Base-by-base conservation (phyloP, 1,140 invertebrate species). In the Saccostrea glomerata region DNA sequence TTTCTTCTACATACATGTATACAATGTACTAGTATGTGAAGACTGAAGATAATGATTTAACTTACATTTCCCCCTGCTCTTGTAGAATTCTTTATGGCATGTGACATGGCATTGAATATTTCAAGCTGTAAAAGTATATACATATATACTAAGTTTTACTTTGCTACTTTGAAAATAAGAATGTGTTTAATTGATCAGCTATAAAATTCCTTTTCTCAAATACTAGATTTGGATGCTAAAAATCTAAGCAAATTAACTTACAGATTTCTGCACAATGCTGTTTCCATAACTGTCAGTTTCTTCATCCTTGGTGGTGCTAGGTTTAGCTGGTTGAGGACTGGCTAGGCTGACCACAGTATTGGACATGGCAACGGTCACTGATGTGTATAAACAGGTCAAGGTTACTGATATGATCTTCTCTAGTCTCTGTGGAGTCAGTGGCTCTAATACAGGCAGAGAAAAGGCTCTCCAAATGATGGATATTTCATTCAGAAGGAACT, bases 1-100 rank as follows among this genome's bases (percentile, higher is more conserved):
- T 47, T 47, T 47, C 40, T 47, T 47, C 40, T 47, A 47, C 40
- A 47, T 47, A n/a, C n/a, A n/a, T n/a, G n/a, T n/a, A 20, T 77
- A n/a, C 12, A 25, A 77, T 23, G n/a, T 77, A 12, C 70, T 25
- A n/a, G 73, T 13, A 30, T 77, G 17, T 77, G 13, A 47, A 13
- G n/a, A 13, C 73, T 40, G 17, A 17, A 9, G 23, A 30, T 20
- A 40, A 36, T 13, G 13, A 36, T 9, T 77, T 77, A 47, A 96
- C 96, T 97, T 96, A 98, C 97, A 95, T 97, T 97, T 91, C 97
- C 97, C 86, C 97, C 97, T 84, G 97, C 97, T 90, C 98, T 96
- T 0, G 98, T 98, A 11, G 98, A 98, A 84, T 96, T 96, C 94
- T 97, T 97, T 88, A 98, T 97, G 20, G 97, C 97, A 89, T 96